Conservation (phyloP, 2,888 invertebrate genomes). For the Stenchaetothrips biformis region DNA sequence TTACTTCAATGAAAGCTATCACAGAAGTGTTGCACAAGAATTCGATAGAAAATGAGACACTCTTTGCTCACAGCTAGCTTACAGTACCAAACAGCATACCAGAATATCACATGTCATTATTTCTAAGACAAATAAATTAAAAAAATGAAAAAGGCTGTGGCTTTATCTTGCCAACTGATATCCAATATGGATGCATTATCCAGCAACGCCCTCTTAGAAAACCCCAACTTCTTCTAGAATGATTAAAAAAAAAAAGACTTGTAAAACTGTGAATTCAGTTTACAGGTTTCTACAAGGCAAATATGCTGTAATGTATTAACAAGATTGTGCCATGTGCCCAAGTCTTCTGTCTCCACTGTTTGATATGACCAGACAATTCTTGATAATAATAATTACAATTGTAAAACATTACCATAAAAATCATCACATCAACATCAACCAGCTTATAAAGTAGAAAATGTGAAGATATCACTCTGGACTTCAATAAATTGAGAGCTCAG, state of each 20-base stretch:
- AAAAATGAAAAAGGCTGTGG: background rate
- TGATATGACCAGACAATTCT: background rate
- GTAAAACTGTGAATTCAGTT: background rate
- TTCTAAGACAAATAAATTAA: slow-evolving; percentile 1
- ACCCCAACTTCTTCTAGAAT: background rate
- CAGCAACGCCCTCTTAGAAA: slow-evolving; percentile 1
- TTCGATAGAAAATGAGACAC: background rate
- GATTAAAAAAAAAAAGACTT: background rate
- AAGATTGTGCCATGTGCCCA: background rate
- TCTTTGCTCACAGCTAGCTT: background rate
- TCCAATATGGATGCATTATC: background rate
- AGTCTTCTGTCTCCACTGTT: slow-evolving; percentile 11
- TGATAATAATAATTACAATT: background rate
- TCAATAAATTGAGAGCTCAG: background rate
- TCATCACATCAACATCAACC: slow-evolving; percentile 11
- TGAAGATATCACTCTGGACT: slow-evolving; percentile 4
- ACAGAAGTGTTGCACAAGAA: background rate
- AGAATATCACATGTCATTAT: slow-evolving; percentile 16
- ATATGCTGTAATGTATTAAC: background rate
- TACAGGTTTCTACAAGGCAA: slow-evolving; percentile 5
- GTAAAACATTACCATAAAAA: background rate
- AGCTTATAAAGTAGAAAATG: background rate
- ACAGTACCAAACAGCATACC: background rate
- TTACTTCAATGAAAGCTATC: background rate
- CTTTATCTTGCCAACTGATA: background rate